phyloP scores from a whole-genome alignment of 2,797 vertebrate species.

The Gymnopithys bicolor region DNA sequence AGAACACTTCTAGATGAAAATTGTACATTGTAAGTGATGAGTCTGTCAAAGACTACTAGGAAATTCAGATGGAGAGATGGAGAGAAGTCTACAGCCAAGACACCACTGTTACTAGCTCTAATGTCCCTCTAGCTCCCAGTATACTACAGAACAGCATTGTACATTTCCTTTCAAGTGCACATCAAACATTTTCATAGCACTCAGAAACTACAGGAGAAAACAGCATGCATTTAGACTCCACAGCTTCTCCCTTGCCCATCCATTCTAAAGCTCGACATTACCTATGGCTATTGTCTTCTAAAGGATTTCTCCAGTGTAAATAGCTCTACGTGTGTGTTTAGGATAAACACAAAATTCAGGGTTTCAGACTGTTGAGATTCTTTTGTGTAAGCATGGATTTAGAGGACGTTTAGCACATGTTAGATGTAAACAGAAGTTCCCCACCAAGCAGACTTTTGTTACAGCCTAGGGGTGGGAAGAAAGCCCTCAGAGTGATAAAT shows the following conservation, averaged over 20 bases:
- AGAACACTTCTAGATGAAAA: background rate
- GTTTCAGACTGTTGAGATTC: background rate
- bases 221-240: background rate
- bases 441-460: background rate
- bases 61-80: background rate
- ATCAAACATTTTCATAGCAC: background rate
- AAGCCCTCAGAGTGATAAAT: background rate
- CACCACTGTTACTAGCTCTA: background rate
- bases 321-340: background rate
- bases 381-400: background rate
- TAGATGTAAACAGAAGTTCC: background rate
- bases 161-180: background rate
- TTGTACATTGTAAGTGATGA: background rate
- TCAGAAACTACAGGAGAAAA: background rate
- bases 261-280: background rate
- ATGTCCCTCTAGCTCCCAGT: background rate
- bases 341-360: background rate
- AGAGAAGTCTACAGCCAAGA: background rate
- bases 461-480: background rate
- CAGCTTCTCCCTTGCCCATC: background rate
- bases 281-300: background rate
- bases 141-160: background rate
- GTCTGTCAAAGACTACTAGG: background rate
- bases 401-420: background rate
- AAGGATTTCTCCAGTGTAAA: constrained; percentile 1